Evolutionary conservation across 2,797 vertebrate genomes (phyloP).

Genomic region (Acrossocheilus fasciatus): DNA sequence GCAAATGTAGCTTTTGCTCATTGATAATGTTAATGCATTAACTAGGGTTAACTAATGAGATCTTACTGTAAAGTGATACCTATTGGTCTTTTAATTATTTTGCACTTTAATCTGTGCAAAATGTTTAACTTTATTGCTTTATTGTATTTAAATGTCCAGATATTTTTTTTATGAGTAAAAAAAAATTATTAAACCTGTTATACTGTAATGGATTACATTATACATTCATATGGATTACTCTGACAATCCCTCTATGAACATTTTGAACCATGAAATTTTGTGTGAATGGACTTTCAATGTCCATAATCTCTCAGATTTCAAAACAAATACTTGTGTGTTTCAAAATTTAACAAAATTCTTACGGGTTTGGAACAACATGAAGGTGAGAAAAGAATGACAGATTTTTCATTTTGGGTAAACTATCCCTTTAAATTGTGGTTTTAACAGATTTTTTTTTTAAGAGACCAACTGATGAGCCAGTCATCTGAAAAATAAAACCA

Average conservation of each 20-base stretch:
- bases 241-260: background rate
- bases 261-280: background rate
- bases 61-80: too few relatives aligned
- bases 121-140: too few relatives aligned
- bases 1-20: too few relatives aligned
- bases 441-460: background rate
- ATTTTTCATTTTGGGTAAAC: background rate
- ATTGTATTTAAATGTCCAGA: too few relatives aligned
- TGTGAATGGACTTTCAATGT: background rate
- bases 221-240: background rate
- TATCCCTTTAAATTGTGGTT: background rate
- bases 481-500: constrained; percentile 9
- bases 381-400: background rate
- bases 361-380: background rate
- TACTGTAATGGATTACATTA: background rate
- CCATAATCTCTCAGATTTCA: background rate
- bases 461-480: background rate
- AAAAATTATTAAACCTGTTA: too few relatives aligned
- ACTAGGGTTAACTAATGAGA: too few relatives aligned
- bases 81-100: too few relatives aligned
- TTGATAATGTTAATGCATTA: too few relatives aligned
- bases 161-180: too few relatives aligned
- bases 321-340: background rate
- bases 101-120: too few relatives aligned
- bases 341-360: background rate